Evolutionary conservation across 2,797 vertebrate genomes (phyloP).

Genomic region (Erpetoichthys calabaricus): DNA sequence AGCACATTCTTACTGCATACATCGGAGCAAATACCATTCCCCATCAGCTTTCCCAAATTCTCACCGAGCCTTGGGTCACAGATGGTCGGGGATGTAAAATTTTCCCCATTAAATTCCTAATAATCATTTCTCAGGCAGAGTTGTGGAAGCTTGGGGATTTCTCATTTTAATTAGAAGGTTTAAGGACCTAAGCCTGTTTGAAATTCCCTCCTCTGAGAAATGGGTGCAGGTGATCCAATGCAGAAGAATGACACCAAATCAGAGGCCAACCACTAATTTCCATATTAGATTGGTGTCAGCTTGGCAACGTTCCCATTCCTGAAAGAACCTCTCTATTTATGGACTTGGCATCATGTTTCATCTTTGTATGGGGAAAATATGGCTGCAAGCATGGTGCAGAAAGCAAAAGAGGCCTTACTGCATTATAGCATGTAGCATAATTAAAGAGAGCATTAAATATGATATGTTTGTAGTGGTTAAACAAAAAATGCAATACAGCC

Average conservation of each 20-base stretch:
- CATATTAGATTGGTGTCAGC: conserved; percentile 78
- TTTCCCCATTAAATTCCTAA: conserved; percentile 99
- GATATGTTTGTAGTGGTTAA: too few species aligned
- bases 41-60: conserved; percentile 74
- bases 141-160: conserved; percentile 83
- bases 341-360: conserved; percentile 45
- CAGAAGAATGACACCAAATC: conserved; percentile 72
- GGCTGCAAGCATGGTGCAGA: too few species aligned
- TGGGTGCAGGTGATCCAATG: conserved; percentile 78
- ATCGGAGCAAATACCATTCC: conserved; percentile 50
- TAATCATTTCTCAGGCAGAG: conserved; percentile 88
- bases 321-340: conserved; percentile 50
- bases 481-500: too few species aligned
- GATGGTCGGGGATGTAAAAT: conserved; percentile 91
- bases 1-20: conserved; percentile 58
- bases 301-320: conserved; percentile 69
- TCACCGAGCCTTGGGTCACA: conserved; percentile 84
- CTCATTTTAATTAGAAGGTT: conserved; percentile 99
- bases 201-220: conserved; percentile 69
- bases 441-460: too few species aligned
- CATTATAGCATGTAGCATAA: not conserved
- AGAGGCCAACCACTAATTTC: conserved; percentile 75
- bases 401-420: not conserved
- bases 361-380: not conserved
- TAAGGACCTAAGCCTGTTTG: conserved; percentile 89